Conservation (phyloP, 1,140 invertebrate genomes). For the Aphaenogaster floridana region DNA sequence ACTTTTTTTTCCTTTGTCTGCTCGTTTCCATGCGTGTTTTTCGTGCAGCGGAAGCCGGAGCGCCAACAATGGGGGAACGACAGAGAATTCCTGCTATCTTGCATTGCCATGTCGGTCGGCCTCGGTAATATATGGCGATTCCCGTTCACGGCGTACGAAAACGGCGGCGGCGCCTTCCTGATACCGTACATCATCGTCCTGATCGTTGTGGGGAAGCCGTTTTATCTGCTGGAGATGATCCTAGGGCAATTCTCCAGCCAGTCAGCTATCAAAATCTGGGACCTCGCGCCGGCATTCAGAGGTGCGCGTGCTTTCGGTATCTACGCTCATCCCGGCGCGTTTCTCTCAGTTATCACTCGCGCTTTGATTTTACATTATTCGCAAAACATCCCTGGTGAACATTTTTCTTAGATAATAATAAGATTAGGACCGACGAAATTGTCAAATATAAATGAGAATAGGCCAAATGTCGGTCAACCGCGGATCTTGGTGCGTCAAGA, state of each 20-base stretch:
- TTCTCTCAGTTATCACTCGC: background rate
- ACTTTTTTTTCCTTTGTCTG: background rate
- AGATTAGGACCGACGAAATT: too few relatives aligned
- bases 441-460: too few relatives aligned
- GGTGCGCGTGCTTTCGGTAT: slow-evolving; percentile 81
- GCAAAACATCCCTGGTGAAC: background rate
- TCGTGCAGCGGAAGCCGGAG: background rate
- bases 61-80: slow-evolving; percentile 83
- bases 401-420: too few relatives aligned
- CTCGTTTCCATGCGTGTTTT: background rate
- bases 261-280: slow-evolving; percentile 90
- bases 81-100: slow-evolving; percentile 88
- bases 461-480: too few relatives aligned
- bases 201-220: slow-evolving; percentile 94
- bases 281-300: slow-evolving; percentile 84
- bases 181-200: slow-evolving; percentile 95
- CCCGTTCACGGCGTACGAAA: slow-evolving; percentile 94
- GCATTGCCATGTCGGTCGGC: slow-evolving; percentile 91
- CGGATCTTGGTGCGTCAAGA: too few relatives aligned
- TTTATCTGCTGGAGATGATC: slow-evolving; percentile 96
- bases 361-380: background rate
- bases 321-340: slow-evolving; percentile 43
- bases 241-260: slow-evolving; percentile 92
- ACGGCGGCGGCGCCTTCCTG: slow-evolving; percentile 94
- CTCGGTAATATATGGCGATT: slow-evolving; percentile 97